phyloP scores from a whole-genome alignment of 2,797 vertebrate genomes.

The Momotus momota region DNA sequence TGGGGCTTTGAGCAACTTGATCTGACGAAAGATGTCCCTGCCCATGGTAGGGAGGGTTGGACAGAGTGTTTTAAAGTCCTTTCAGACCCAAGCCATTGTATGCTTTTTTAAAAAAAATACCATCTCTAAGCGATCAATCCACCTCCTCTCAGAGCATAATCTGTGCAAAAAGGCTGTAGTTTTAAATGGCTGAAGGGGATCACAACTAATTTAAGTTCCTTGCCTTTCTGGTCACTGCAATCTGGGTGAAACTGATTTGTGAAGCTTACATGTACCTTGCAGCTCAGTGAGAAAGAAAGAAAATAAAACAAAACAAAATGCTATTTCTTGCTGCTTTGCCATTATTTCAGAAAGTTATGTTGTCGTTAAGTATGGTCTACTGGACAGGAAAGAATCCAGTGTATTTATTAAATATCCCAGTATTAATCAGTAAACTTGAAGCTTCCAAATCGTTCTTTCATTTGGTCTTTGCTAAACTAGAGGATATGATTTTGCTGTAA shows the following conservation, averaged over 20 bases:
- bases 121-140: background rate
- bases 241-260: background rate
- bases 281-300: background rate
- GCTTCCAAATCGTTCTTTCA: background rate
- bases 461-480: background rate
- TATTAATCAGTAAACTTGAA: background rate
- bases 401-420: background rate
- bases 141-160: background rate
- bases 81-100: background rate
- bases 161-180: background rate
- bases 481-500: background rate
- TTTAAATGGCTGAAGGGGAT: background rate
- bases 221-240: background rate
- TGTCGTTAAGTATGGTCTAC: background rate
- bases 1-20: background rate
- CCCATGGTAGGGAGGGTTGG: background rate
- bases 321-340: background rate
- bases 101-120: background rate
- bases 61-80: background rate
- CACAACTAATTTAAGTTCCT: background rate
- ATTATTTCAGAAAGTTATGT: background rate
- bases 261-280: background rate
- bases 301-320: background rate
- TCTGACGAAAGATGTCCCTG: background rate
- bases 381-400: background rate